Percentiles rank a stretch among this genome's conserved stretches.
phyloP scores from a whole-genome alignment of 2,888 invertebrate genomes.

The Poecilobothrus nobilitatus region DNA sequence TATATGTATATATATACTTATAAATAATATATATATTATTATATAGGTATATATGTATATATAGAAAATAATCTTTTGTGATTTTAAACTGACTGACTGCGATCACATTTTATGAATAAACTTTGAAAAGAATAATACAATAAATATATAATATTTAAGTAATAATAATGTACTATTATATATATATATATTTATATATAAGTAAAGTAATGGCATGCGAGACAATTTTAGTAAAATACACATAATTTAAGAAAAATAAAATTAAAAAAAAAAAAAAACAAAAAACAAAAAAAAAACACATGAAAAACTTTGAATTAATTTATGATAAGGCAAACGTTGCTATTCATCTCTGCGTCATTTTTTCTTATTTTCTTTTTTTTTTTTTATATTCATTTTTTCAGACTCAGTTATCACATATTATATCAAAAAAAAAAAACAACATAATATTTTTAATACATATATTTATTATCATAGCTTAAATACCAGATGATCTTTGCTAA shows the following conservation, averaged over 20 bases:
- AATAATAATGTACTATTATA: not conserved
- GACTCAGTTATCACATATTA: not conserved
- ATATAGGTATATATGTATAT: not conserved
- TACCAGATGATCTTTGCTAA: not conserved
- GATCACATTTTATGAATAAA: not conserved
- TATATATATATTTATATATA: too few relatives aligned
- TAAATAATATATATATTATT: too few relatives aligned
- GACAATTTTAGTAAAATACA: not conserved
- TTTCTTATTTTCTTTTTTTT: not conserved
- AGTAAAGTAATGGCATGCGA: not conserved
- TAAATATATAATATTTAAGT: not conserved
- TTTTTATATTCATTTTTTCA: not conserved
- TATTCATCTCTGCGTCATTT: not conserved
- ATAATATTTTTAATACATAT: too few relatives aligned
- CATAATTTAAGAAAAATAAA: too few relatives aligned
- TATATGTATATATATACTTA: not conserved
- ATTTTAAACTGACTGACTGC: not conserved
- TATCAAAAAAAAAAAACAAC: too few relatives aligned
- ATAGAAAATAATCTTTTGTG: not conserved
- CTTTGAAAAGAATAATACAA: not conserved
- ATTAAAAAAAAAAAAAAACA: too few relatives aligned
- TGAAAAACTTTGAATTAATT: slow-evolving; percentile 1
- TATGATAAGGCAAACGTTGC: not conserved
- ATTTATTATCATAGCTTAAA: not conserved
- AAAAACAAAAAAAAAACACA: not conserved